A percentile compares a stretch with the other conserved stretches of the same genome.
Conservation (phyloP, 1,140 invertebrate genomes). For the Rhagoletis zephyria region DNA sequence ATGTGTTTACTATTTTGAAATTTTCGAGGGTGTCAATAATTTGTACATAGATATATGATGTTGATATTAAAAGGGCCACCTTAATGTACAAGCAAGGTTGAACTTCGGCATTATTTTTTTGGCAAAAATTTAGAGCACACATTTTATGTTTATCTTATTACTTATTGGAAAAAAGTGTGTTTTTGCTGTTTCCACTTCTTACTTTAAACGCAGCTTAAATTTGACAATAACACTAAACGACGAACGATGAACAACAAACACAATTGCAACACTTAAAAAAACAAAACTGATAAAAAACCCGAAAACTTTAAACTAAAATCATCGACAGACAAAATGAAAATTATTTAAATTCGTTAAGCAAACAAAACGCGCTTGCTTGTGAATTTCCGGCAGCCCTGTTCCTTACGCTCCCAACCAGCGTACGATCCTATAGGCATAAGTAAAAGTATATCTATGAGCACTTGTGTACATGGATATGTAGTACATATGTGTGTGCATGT, state of each 20-base stretch:
- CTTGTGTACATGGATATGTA: neutral
- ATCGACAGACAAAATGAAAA: conserved; percentile 16
- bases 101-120: too few species aligned
- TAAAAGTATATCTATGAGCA: neutral
- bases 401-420: neutral
- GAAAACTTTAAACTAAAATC: conserved; percentile 25
- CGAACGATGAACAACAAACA: neutral
- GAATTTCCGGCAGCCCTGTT: neutral
- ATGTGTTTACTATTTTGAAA: too few species aligned
- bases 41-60: too few species aligned
- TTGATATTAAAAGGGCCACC: too few species aligned
- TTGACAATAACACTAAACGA: neutral
- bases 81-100: too few species aligned
- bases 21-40: too few species aligned
- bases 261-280: neutral
- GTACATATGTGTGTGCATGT: neutral
- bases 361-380: conserved; percentile 14
- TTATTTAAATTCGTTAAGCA: conserved; percentile 48
- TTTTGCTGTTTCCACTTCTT: too few species aligned
- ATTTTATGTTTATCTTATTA: too few species aligned
- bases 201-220: neutral
- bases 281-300: neutral
- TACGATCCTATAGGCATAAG: neutral
- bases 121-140: too few species aligned
- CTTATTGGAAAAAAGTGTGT: too few species aligned